Evolutionary conservation across 2,888 invertebrate genomes (phyloP).

Genomic region (Listrodromus nycthemerus): DNA sequence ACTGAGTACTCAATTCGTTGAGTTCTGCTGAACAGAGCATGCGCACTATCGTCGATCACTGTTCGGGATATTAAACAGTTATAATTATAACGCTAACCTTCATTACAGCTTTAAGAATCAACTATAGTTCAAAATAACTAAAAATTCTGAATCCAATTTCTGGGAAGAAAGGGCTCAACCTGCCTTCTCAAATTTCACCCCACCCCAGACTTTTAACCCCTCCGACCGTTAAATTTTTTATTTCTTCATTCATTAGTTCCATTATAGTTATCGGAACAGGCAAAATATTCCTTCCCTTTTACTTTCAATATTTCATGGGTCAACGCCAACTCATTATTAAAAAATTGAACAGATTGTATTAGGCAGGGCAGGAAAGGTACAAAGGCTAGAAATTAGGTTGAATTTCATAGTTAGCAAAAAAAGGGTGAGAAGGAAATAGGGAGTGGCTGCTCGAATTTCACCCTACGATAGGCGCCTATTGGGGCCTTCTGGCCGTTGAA

Average conservation of each 20-base stretch:
- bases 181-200: slow-evolving; percentile 1
- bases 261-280: background rate
- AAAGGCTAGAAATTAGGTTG: slow-evolving; percentile 23
- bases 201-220: background rate
- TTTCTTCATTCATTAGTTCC: background rate
- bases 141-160: background rate
- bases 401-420: slow-evolving; percentile 21
- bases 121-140: background rate
- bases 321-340: slow-evolving; percentile 11
- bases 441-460: slow-evolving; percentile 67
- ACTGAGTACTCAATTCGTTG: too few species aligned
- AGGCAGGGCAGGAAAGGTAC: background rate
- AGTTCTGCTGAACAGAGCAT: background rate
- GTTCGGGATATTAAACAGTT: background rate
- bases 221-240: background rate
- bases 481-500: background rate
- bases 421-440: slow-evolving; percentile 16
- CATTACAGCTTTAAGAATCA: background rate
- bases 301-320: background rate
- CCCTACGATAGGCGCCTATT: slow-evolving; percentile 32
- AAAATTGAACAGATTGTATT: background rate
- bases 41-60: background rate
- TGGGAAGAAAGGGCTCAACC: background rate
- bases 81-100: background rate
- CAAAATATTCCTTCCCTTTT: background rate